phyloP scores from a whole-genome alignment of 1,140 invertebrate species.

The Acromyrmex heyeri region DNA sequence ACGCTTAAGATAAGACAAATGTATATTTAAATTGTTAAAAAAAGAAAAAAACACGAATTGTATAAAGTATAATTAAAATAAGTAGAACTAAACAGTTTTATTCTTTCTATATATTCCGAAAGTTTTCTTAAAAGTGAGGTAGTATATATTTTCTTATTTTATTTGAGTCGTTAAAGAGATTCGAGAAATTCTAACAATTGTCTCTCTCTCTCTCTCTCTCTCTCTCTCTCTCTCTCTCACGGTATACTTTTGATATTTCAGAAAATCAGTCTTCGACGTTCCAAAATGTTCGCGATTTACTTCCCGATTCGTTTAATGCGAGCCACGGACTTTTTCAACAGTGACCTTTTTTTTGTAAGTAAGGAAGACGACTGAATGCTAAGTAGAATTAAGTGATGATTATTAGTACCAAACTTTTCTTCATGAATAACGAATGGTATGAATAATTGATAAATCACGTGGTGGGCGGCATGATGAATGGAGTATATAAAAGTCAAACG shows the following conservation, averaged over 20 bases:
- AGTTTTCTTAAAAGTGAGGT: neutral
- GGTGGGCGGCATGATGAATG: slow-evolving; percentile 26
- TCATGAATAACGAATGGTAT: slow-evolving; percentile 56
- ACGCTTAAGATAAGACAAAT: neutral
- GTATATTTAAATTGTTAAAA: neutral
- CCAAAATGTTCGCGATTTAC: slow-evolving; percentile 12
- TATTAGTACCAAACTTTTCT: slow-evolving; percentile 34
- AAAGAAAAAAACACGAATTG: neutral
- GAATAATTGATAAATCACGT: slow-evolving; percentile 58
- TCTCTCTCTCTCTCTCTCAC: too few species aligned
- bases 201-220: too few species aligned
- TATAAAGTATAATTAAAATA: neutral
- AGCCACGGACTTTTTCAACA: slow-evolving; percentile 1
- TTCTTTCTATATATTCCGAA: neutral
- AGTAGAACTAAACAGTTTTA: neutral
- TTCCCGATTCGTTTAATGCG: neutral
- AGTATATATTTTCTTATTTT: neutral
- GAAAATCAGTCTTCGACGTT: neutral
- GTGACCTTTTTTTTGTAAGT: slow-evolving; percentile 31
- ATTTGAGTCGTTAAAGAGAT: neutral
- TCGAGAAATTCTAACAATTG: neutral
- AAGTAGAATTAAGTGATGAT: slow-evolving; percentile 57
- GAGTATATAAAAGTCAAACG: slow-evolving; percentile 51
- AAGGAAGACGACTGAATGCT: slow-evolving; percentile 30
- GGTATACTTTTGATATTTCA: neutral